These are phyloP conservation scores for Manis javanica DNA, from an alignment of 2,797 vertebrate species.

Conservation along the genomic window DNA sequence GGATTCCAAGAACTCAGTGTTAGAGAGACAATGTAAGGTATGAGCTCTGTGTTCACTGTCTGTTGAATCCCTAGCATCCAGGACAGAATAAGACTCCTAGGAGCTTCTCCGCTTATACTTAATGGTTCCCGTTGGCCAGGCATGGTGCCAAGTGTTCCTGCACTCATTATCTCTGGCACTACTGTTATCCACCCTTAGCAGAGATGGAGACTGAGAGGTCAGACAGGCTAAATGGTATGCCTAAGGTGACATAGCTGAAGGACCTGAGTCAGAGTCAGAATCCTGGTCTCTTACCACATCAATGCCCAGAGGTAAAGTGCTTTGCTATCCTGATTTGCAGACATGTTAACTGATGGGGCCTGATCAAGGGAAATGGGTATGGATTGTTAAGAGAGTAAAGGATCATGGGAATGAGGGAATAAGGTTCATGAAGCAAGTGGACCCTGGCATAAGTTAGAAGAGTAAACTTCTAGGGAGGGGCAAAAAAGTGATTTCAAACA, in stretches of 20 bases:
- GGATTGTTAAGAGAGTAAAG: neutral
- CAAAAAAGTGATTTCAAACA: slow-evolving; percentile 45
- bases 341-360: neutral
- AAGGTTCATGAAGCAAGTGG: neutral
- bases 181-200: neutral
- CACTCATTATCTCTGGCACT: neutral
- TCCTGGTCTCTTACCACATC: neutral
- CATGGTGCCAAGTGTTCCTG: neutral
- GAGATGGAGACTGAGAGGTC: neutral
- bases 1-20: neutral
- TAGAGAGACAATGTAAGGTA: neutral
- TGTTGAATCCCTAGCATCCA: neutral
- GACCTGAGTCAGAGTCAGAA: neutral
- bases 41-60: neutral
- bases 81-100: neutral
- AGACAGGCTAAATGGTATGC: neutral
- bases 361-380: neutral
- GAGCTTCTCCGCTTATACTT: neutral
- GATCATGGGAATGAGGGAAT: neutral
- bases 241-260: neutral
- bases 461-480: neutral
- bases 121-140: neutral
- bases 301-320: neutral
- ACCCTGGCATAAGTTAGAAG: neutral
- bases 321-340: neutral